A percentile compares a stretch with the other conserved stretches of the same genome.
These are phyloP conservation scores for Venustoraphidia nigricollis DNA, from an alignment of 2,888 invertebrate species.

Conservation along the genomic window DNA sequence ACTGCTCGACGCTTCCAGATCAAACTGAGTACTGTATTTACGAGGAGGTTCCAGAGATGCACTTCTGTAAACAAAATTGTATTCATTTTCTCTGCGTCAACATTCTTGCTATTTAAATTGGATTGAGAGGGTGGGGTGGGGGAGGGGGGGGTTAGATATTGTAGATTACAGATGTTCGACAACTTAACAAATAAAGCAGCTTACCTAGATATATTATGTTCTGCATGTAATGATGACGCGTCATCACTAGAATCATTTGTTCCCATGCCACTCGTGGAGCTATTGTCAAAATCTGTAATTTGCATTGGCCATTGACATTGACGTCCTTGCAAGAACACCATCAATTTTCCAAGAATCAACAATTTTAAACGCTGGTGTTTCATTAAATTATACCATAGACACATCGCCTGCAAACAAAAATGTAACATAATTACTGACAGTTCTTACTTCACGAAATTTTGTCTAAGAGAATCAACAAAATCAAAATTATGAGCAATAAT, in stretches of 20 bases:
- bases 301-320: conserved; percentile 14
- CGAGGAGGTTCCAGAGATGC: background rate
- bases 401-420: conserved; percentile 51
- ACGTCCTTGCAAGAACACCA: conserved; percentile 29
- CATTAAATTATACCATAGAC: conserved; percentile 84
- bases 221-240: background rate
- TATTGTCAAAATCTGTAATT: conserved; percentile 17
- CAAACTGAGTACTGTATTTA: conserved; percentile 12
- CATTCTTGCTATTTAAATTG: no score
- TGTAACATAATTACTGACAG: conserved; percentile 22
- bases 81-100: background rate
- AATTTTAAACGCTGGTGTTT: conserved; percentile 70
- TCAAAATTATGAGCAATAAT: no score
- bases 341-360: conserved; percentile 52
- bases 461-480: background rate
- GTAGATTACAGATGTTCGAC: no score
- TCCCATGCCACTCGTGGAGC: conserved; percentile 6
- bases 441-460: background rate
- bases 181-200: no score
- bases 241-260: background rate
- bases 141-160: no score
- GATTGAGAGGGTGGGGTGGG: no score
- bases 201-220: background rate
- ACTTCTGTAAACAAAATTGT: background rate
- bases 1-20: conserved; percentile 20